A percentile compares a stretch with the other conserved stretches of the same genome.
Evolutionary conservation across 1,140 invertebrate species (phyloP).

Genomic region (Drosophila kohkoa): DNA sequence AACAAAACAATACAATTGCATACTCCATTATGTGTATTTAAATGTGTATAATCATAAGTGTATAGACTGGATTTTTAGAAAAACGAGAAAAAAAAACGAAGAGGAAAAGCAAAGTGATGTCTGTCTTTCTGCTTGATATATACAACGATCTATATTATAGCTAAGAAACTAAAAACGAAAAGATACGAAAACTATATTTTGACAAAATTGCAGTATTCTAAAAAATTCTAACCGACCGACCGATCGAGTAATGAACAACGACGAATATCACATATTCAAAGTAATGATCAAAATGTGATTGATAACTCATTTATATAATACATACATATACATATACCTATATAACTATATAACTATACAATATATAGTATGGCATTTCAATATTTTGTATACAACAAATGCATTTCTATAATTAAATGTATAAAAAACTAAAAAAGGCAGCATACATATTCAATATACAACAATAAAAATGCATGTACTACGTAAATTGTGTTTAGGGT

Average conservation of each 20-base stretch:
- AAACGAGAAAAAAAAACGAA: conserved; percentile 28
- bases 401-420: conserved; percentile 54
- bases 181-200: conserved; percentile 22
- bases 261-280: conserved; percentile 49
- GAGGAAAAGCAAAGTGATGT: conserved; percentile 57
- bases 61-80: conserved; percentile 76
- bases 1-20: background rate
- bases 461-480: conserved; percentile 43
- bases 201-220: conserved; percentile 64
- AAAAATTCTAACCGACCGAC: conserved; percentile 46
- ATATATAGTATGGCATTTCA: conserved; percentile 43
- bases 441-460: conserved; percentile 30
- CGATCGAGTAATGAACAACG: conserved; percentile 61
- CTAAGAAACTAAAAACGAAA: conserved; percentile 51
- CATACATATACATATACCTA: conserved; percentile 16
- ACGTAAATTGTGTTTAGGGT: conserved; percentile 30
- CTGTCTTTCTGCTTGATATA: conserved; percentile 72
- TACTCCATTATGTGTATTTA: conserved; percentile 54
- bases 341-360: conserved; percentile 20
- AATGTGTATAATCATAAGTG: conserved; percentile 64
- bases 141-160: conserved; percentile 70
- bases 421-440: conserved; percentile 13
- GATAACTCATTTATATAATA: conserved; percentile 40
- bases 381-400: conserved; percentile 48
- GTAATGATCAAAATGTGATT: conserved; percentile 16